Conservation (phyloP, 2,888 invertebrate species). For the Chaetoderma sp. region DNA sequence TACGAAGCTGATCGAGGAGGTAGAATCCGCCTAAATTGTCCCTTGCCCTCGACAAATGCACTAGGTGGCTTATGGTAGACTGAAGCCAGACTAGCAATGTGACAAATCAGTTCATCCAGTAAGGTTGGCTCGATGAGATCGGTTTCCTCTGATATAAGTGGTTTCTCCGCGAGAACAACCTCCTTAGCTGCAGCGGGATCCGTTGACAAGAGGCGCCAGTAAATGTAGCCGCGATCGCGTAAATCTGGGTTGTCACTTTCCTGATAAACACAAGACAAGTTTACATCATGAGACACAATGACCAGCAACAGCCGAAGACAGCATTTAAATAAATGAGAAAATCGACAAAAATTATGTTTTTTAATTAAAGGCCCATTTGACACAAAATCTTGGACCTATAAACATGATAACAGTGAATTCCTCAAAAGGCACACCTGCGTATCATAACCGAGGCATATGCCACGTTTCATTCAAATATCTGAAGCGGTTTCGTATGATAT, state of each 20-base stretch:
- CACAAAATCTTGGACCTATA: background rate
- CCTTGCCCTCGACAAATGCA: conserved; percentile 91
- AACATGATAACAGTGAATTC: too few species aligned
- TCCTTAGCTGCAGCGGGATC: conserved; percentile 99
- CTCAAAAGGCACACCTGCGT: too few species aligned
- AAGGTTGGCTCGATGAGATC: conserved; percentile 97
- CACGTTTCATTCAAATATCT: too few species aligned
- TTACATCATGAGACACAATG: background rate
- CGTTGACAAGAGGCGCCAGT: conserved; percentile 97
- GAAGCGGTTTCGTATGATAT: too few species aligned
- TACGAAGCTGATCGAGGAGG: conserved; percentile 59
- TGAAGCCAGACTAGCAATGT: conserved; percentile 96
- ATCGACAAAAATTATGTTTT: too few species aligned
- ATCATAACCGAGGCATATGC: too few species aligned
- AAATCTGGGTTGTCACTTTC: conserved; percentile 98
- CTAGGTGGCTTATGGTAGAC: conserved; percentile 99
- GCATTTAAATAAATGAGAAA: background rate
- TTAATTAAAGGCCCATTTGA: background rate
- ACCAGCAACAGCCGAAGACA: background rate
- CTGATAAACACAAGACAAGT: conserved; percentile 66
- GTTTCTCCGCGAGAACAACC: conserved; percentile 98
- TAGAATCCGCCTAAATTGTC: conserved; percentile 50
- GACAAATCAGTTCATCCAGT: conserved; percentile 97
- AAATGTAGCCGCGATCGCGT: conserved; percentile 98
- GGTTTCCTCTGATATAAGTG: conserved; percentile 98